A percentile compares a stretch with the other conserved stretches of the same genome.
Conservation (phyloP, 2,113 vertebrate genomes). For the Plecotus auritus region DNA sequence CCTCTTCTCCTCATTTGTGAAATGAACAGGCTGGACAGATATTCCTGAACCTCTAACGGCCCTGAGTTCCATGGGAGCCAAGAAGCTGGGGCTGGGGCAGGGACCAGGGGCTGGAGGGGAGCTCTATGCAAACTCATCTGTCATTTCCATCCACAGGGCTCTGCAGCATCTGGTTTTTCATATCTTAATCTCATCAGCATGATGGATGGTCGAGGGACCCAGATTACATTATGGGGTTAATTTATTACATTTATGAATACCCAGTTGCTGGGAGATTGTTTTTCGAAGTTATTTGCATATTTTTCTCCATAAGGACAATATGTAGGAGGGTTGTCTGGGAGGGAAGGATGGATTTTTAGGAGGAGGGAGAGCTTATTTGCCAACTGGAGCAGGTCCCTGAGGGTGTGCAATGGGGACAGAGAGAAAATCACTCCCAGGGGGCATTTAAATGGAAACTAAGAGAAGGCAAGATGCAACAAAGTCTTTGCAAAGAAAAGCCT, state of each 20-base stretch:
- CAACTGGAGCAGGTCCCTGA: conserved; percentile 39
- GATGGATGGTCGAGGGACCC: conserved; percentile 30
- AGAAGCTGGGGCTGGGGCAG: neutral
- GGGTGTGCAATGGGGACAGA: neutral
- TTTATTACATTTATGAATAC: conserved; percentile 52
- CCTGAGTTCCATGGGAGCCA: neutral
- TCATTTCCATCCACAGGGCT: neutral
- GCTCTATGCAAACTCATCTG: neutral
- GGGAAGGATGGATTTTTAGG: conserved; percentile 8
- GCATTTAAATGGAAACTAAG: neutral
- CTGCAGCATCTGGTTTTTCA: neutral
- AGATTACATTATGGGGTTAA: conserved; percentile 57
- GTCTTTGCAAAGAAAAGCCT: neutral
- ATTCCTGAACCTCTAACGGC: neutral
- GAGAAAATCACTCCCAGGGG: conserved; percentile 24
- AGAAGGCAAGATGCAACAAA: neutral
- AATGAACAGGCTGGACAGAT: conserved; percentile 11
- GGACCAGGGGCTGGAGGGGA: neutral
- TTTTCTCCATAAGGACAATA: neutral
- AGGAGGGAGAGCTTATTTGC: conserved; percentile 31
- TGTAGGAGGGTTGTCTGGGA: neutral
- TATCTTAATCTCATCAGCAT: conserved; percentile 41
- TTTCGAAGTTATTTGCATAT: conserved; percentile 57
- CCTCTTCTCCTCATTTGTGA: neutral
- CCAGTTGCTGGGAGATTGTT: conserved; percentile 17